Evolutionary conservation across 2,797 vertebrate species (phyloP), one percentile per base, ranked within the genome.

Genomic region (Spondyliosoma cantharus): DNA sequence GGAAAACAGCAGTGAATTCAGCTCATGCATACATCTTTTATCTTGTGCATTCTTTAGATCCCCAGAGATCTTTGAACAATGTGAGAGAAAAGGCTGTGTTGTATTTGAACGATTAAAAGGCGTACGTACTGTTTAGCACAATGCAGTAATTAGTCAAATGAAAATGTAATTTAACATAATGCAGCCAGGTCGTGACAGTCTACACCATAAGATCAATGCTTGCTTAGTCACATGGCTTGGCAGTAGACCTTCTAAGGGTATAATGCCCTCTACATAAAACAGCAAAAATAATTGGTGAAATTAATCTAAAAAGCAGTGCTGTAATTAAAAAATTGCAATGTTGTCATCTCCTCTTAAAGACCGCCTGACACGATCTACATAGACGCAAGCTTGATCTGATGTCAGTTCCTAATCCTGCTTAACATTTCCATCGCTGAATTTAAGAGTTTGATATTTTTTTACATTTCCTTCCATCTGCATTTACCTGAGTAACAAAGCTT

Each of bases 371-470:
- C 60, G 64, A 53, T 73, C 69, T 79, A 71, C 84, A 81, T 5
- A 78, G 63, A 72, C 4, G 4, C 25, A 43, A 74, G 52, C 89
- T 84, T 87, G 74, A 90, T 87, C 72, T 87, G 43, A 81, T 77
- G 67, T 73, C 78, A 52, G 12, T 68, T 68, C 49, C 76, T 82
- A 74, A 82, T 84, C 78, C 91, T 89, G 54, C 71, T 93, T 93
- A 88, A 90, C 86, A 87, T 93, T 91, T 92, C 70, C 83, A 78
- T 90, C 79, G 48, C 78, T 91, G 84, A 91, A 89, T 93, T 92
- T 91, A 90, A 87, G 54, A 89, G 82, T 89, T 75, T 87, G 86
- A 86, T 90, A 83, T 32, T 29, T 90, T 86, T 89, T 86, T 69
- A 50, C 61, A 50, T 84, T 57, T 12, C 15, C 45, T 46, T 46